Evolutionary conservation across 92 coral and sea anemone genomes (phyloP).

Genomic region (Porites divaricata): DNA sequence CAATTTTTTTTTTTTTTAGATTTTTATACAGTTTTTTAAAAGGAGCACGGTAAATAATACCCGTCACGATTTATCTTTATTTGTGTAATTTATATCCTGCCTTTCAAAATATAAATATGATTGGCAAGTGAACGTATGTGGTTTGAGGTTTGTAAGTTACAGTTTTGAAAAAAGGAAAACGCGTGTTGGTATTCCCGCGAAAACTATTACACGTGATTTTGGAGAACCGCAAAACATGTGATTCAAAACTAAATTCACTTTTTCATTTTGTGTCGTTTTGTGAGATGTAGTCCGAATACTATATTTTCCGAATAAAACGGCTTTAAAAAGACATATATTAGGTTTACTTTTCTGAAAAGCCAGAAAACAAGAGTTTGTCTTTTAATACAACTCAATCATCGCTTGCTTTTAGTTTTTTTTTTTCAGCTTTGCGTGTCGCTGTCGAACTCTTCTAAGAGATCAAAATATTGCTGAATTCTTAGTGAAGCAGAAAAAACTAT

Average conservation of each 20-base stretch:
- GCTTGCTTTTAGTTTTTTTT: no score
- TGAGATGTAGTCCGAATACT: no score
- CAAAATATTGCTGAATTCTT: no score
- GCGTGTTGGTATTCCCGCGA: not conserved
- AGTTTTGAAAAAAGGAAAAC: not conserved
- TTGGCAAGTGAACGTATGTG: not conserved
- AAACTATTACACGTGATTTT: not conserved
- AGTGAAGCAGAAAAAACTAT: no score
- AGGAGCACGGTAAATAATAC: not conserved
- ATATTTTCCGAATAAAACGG: not conserved
- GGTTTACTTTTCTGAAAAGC: not conserved
- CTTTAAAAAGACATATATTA: not conserved
- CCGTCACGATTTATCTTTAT: not conserved
- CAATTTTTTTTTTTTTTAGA: no score
- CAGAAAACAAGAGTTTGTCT: not conserved
- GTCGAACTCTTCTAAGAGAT: no score
- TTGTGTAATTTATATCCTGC: not conserved
- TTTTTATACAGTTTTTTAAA: not conserved
- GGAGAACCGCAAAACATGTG: not conserved
- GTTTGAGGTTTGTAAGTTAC: not conserved
- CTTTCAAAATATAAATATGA: no score
- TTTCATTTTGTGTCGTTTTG: no score
- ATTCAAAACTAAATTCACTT: no score
- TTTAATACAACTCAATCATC: no score
- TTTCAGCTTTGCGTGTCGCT: no score